Evolutionary conservation across 1,140 invertebrate species (phyloP).

Genomic region (Battus philenor): DNA sequence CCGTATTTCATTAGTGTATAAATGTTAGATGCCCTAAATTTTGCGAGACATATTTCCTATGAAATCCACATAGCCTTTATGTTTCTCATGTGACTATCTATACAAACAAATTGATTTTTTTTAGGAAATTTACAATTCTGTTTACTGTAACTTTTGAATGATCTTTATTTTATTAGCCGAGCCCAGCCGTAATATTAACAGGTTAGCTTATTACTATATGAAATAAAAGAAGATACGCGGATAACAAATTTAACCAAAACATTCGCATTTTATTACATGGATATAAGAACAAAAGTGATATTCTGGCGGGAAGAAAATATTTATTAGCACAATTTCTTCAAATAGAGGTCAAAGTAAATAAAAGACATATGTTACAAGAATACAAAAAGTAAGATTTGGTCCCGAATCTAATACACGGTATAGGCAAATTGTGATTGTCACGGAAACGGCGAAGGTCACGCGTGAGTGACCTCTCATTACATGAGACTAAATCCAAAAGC

Average conservation of each 20-base stretch:
- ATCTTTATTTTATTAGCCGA: too few species aligned
- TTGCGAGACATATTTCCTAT: too few species aligned
- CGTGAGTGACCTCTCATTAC: slow-evolving; percentile 65
- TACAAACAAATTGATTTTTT: too few species aligned
- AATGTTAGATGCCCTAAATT: not conserved
- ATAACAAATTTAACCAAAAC: too few species aligned
- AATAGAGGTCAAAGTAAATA: slow-evolving; percentile 31
- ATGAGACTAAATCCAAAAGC: slow-evolving; percentile 69
- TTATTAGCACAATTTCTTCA: slow-evolving; percentile 23
- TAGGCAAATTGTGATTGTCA: slow-evolving; percentile 56
- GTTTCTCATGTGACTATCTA: not conserved
- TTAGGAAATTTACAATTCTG: too few species aligned
- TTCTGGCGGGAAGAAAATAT: slow-evolving; percentile 29
- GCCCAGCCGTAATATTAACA: too few species aligned
- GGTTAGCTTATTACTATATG: too few species aligned
- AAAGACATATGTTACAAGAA: slow-evolving; percentile 30
- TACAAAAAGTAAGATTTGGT: slow-evolving; percentile 39
- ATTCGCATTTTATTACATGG: too few species aligned
- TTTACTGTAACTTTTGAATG: too few species aligned
- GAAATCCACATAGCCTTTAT: not conserved
- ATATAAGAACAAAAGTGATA: too few species aligned
- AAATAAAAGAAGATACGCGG: too few species aligned
- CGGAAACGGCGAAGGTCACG: slow-evolving; percentile 54
- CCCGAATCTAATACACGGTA: slow-evolving; percentile 28
- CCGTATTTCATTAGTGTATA: slow-evolving; percentile 49